Evolutionary conservation across 2,888 invertebrate genomes (phyloP).

Genomic region (Euplexia lucipara): DNA sequence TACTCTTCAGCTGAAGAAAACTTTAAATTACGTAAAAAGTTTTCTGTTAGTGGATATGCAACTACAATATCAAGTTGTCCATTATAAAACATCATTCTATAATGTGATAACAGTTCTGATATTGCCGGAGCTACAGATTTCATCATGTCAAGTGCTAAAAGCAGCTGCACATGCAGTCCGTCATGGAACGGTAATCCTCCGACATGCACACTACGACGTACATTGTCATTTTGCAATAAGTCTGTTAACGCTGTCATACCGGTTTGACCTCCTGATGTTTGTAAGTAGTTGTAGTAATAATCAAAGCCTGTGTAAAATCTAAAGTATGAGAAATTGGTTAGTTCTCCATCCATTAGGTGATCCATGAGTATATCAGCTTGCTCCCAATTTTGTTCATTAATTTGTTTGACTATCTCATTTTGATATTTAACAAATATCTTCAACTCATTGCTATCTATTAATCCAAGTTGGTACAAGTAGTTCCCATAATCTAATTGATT

Average conservation of each 20-base stretch:
- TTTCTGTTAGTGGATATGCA: slow-evolving; percentile 91
- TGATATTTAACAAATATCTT: slow-evolving; percentile 91
- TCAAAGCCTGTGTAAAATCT: slow-evolving; percentile 93
- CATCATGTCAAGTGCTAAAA: slow-evolving; percentile 90
- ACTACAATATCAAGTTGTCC: slow-evolving; percentile 93
- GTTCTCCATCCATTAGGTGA: slow-evolving; percentile 89
- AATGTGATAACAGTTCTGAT: slow-evolving; percentile 84
- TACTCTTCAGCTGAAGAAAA: slow-evolving; percentile 92
- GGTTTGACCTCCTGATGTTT: slow-evolving; percentile 83
- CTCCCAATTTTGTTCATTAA: slow-evolving; percentile 91
- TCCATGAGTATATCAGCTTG: slow-evolving; percentile 94
- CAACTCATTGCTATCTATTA: slow-evolving; percentile 90
- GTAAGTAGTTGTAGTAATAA: slow-evolving; percentile 94
- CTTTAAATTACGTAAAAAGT: slow-evolving; percentile 92
- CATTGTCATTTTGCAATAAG: slow-evolving; percentile 78
- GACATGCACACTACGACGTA: slow-evolving; percentile 91
- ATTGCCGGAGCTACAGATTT: slow-evolving; percentile 89
- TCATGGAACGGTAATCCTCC: slow-evolving; percentile 90
- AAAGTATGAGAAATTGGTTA: slow-evolving; percentile 87
- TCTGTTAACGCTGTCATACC: slow-evolving; percentile 80
- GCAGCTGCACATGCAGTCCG: slow-evolving; percentile 85
- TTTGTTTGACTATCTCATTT: slow-evolving; percentile 89
- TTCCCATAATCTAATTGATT: slow-evolving; percentile 88
- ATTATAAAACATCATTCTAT: slow-evolving; percentile 91
- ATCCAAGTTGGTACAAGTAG: slow-evolving; percentile 88